A percentile compares a stretch with the other conserved stretches of the same genome.
phyloP scores from a whole-genome alignment of 2,797 vertebrate species.

The Esox masquinongy region DNA sequence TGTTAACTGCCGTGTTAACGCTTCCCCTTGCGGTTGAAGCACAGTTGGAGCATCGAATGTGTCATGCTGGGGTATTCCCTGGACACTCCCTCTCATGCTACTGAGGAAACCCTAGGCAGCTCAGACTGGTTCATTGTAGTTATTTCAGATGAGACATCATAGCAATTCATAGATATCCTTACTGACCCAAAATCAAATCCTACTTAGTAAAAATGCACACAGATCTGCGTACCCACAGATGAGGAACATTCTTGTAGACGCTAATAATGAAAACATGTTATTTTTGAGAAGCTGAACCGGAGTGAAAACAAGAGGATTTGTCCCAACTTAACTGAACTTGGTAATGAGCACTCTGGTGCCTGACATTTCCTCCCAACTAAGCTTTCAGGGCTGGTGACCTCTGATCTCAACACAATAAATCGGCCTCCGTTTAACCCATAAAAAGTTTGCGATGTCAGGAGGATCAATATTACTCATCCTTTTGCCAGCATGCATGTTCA shows the following conservation, averaged over 20 bases:
- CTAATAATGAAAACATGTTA: background rate
- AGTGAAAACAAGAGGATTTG: background rate
- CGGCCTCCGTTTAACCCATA: background rate
- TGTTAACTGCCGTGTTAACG: background rate
- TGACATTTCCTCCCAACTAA: background rate
- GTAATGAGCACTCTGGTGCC: background rate
- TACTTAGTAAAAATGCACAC: no score
- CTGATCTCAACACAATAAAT: background rate
- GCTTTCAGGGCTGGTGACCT: background rate
- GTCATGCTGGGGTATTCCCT: background rate
- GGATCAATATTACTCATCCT: background rate
- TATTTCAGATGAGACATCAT: slow-evolving; percentile 2
- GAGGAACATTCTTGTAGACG: background rate
- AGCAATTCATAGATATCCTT: slow-evolving; percentile 1
- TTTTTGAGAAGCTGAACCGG: background rate
- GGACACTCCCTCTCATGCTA: slow-evolving; percentile 7
- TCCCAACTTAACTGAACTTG: background rate
- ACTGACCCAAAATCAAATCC: background rate
- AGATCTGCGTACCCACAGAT: no score
- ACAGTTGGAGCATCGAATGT: background rate
- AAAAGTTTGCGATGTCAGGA: background rate
- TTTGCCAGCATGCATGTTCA: background rate
- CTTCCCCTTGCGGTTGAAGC: background rate
- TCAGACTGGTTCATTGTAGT: slow-evolving; percentile 17
- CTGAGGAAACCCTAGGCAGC: slow-evolving; percentile 1